Percentiles rank a stretch among this genome's conserved stretches.
Conservation (phyloP, 2,888 invertebrate genomes). For the Deilephila porcellus region DNA sequence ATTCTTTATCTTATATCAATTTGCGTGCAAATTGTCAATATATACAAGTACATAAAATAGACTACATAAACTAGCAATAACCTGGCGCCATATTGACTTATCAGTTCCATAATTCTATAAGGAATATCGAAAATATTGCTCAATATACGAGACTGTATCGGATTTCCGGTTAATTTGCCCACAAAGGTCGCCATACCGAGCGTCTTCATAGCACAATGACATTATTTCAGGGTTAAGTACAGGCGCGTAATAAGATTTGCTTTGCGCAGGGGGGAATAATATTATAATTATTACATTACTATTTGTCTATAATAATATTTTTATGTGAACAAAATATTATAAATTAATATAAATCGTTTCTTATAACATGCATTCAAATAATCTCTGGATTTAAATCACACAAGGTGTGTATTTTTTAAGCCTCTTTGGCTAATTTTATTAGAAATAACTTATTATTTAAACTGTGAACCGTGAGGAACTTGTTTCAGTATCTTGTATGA, state of each 20-base stretch:
- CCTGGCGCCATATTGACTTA: conserved; percentile 24
- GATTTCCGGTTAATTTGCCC: conserved; percentile 65
- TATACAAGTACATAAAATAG: background rate
- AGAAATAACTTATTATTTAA: too few relatives aligned
- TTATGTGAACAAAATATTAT: too few relatives aligned
- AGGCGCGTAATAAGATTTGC: conserved; percentile 11
- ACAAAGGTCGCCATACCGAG: conserved; percentile 50
- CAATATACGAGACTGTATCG: conserved; percentile 49
- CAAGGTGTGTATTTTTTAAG: too few relatives aligned
- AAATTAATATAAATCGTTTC: too few relatives aligned
- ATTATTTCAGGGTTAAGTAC: conserved; percentile 59
- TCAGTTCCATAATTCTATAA: conserved; percentile 29
- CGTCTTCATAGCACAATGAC: conserved; percentile 55
- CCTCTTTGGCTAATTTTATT: too few relatives aligned
- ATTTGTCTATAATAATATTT: too few relatives aligned
- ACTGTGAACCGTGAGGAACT: too few relatives aligned
- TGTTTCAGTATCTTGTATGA: too few relatives aligned
- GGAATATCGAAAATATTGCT: conserved; percentile 45
- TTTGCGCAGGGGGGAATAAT: background rate
- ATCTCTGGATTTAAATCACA: too few relatives aligned
- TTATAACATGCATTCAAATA: too few relatives aligned
- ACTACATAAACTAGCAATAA: conserved; percentile 20
- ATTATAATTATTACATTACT: too few relatives aligned
- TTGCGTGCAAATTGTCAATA: background rate
- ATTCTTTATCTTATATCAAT: too few relatives aligned